These are phyloP conservation scores for Polypedilum vanderplanki DNA, from an alignment of 1,140 invertebrate species.

Conservation along the genomic window DNA sequence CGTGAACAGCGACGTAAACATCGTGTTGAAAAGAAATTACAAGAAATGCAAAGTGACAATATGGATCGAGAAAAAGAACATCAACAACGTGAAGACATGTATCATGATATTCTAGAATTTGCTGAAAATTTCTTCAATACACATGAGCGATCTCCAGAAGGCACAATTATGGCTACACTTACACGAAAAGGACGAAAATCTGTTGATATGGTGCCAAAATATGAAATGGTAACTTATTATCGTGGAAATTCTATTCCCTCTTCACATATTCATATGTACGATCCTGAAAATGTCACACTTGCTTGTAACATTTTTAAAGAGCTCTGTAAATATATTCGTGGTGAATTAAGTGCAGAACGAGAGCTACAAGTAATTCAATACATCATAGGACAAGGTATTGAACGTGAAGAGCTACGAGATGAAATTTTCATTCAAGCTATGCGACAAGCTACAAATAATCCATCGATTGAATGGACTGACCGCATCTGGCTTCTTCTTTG, in stretches of 20 bases:
- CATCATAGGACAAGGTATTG: constrained; percentile 77
- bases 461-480: constrained; percentile 69
- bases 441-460: constrained; percentile 77
- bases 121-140: constrained; percentile 89
- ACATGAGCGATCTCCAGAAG: constrained; percentile 77
- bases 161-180: constrained; percentile 81
- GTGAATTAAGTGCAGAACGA: constrained; percentile 73
- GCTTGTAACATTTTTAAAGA: constrained; percentile 90
- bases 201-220: constrained; percentile 73
- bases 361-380: constrained; percentile 76
- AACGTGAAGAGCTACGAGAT: constrained; percentile 80
- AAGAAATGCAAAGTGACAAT: constrained; percentile 62
- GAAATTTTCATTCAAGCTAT: constrained; percentile 86
- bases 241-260: constrained; percentile 83
- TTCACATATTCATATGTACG: constrained; percentile 91
- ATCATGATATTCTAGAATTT: constrained; percentile 85
- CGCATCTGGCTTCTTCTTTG: constrained; percentile 84
- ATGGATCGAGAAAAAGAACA: constrained; percentile 48
- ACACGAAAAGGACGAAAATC: constrained; percentile 70
- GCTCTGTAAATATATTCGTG: constrained; percentile 76
- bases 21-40: constrained; percentile 75
- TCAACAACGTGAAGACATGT: constrained; percentile 45
- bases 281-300: constrained; percentile 85
- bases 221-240: constrained; percentile 88
- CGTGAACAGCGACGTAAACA: constrained; percentile 70